phyloP scores from a whole-genome alignment of 2,113 vertebrate species.

The Pimephales promelas region DNA sequence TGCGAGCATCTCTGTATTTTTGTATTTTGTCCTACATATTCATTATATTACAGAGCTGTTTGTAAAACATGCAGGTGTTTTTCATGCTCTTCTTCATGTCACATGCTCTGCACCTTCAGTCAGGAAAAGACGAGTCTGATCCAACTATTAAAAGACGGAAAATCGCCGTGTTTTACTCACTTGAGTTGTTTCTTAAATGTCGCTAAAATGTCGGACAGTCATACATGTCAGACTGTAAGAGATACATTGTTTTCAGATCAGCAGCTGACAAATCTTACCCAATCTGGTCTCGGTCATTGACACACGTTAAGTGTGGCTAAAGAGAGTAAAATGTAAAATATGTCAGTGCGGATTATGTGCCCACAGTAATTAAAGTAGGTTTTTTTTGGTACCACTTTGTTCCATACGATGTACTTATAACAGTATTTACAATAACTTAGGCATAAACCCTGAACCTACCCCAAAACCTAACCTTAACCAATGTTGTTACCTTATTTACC shows the following conservation, averaged over 20 bases:
- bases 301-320: conserved; percentile 2
- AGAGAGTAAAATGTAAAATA: background rate
- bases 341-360: background rate
- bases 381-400: background rate
- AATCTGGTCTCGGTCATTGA: background rate
- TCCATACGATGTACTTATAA: no score
- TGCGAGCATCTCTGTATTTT: background rate
- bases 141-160: conserved; percentile 1
- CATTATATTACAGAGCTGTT: background rate
- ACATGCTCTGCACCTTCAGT: background rate
- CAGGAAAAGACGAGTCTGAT: background rate
- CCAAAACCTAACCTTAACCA: no score
- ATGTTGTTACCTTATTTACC: no score
- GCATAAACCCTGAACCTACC: no score
- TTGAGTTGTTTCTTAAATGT: background rate
- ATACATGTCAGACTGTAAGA: background rate
- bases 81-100: background rate
- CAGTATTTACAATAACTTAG: no score
- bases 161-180: background rate
- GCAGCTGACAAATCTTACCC: background rate
- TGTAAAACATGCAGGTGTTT: conserved; percentile 6
- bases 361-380: background rate
- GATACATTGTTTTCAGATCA: background rate
- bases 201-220: background rate
- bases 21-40: background rate